phyloP scores from a whole-genome alignment of 1,140 invertebrate species.

The Cotesia typhae region DNA sequence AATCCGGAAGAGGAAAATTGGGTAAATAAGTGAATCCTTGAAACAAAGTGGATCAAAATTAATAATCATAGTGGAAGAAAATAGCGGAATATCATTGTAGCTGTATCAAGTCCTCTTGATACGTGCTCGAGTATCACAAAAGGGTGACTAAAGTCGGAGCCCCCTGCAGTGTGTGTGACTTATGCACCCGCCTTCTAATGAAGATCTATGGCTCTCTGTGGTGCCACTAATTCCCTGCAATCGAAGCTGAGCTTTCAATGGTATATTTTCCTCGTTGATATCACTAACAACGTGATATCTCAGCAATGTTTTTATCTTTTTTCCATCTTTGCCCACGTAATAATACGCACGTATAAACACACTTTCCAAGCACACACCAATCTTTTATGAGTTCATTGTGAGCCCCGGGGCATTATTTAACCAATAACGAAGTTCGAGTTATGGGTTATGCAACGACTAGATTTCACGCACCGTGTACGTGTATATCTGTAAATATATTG shows the following conservation, averaged over 20 bases:
- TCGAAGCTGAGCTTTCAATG: slow-evolving; percentile 23
- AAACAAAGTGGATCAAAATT: slow-evolving; percentile 41
- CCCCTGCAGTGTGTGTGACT: slow-evolving; percentile 51
- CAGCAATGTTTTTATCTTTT: too few species aligned
- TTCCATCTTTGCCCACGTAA: neutral
- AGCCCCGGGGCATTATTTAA: neutral
- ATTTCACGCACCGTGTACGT: too few species aligned
- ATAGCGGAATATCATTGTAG: slow-evolving; percentile 45
- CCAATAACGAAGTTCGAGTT: neutral
- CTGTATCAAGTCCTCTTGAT: slow-evolving; percentile 29
- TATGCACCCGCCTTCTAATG: slow-evolving; percentile 50
- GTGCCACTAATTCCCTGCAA: slow-evolving; percentile 40
- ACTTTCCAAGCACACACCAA: neutral
- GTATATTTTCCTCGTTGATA: slow-evolving; percentile 18
- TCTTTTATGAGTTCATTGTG: slow-evolving; percentile 3
- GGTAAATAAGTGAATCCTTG: slow-evolving; percentile 3
- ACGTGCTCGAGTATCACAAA: slow-evolving; percentile 53
- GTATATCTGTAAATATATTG: too few species aligned
- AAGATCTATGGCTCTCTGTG: slow-evolving; percentile 51
- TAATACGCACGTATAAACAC: neutral
- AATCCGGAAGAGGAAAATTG: neutral
- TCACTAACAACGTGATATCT: too few species aligned
- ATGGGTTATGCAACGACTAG: slow-evolving; percentile 10
- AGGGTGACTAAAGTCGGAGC: slow-evolving; percentile 52
- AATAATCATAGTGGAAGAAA: slow-evolving; percentile 45